A percentile compares a stretch with the other conserved stretches of the same genome.
phyloP scores from a whole-genome alignment of 2,113 vertebrate genomes.

The Neogobius melanostomus region DNA sequence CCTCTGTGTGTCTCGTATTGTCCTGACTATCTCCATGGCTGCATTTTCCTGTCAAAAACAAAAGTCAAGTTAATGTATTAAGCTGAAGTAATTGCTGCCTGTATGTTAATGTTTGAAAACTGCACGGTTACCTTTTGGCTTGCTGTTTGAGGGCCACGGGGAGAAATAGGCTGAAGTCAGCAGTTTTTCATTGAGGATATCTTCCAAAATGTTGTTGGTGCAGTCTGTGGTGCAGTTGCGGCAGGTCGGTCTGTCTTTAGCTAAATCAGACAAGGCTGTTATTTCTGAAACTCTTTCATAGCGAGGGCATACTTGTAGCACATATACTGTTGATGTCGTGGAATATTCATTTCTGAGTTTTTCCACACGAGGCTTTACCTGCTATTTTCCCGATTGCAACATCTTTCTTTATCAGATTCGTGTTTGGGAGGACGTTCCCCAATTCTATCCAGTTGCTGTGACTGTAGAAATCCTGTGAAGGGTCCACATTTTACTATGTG shows the following conservation, averaged over 20 bases:
- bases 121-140: constrained; percentile 1
- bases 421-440: background rate
- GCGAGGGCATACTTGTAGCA: no score
- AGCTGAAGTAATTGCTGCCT: background rate
- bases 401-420: constrained; percentile 1
- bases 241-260: background rate
- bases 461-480: constrained; percentile 8
- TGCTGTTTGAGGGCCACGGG: background rate
- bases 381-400: background rate
- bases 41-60: constrained; percentile 13
- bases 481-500: no score
- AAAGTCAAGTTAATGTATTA: background rate
- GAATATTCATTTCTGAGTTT: background rate
- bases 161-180: constrained; percentile 5
- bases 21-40: background rate
- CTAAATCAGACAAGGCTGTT: background rate
- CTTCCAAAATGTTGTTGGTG: constrained; percentile 8
- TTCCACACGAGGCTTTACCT: background rate
- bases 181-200: background rate
- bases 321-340: no score
- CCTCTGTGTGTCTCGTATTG: background rate
- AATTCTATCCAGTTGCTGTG: constrained; percentile 19
- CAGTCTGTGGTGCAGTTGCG: constrained; percentile 1
- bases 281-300: no score
- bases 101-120: background rate